These are phyloP conservation scores for Tribolium freemani DNA, from an alignment of 2,888 invertebrate genomes.

Conservation along the genomic window DNA sequence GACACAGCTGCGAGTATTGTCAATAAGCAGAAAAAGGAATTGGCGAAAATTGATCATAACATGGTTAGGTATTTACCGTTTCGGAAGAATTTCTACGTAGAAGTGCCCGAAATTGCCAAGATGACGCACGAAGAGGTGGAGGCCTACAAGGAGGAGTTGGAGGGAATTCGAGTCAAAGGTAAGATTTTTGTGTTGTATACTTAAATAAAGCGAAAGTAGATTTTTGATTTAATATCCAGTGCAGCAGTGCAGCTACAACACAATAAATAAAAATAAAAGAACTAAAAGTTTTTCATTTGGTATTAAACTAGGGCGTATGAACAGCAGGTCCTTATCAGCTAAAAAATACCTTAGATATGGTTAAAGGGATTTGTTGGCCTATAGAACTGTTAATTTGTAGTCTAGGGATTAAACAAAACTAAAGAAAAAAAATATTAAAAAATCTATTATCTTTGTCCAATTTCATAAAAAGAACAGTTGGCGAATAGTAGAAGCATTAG, in stretches of 20 bases:
- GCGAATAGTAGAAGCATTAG: too few species aligned
- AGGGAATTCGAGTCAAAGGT: constrained; percentile 96
- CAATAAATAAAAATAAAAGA: too few species aligned
- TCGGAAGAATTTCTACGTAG: constrained; percentile 96
- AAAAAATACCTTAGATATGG: too few species aligned
- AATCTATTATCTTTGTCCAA: too few species aligned
- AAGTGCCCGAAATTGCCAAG: constrained; percentile 93
- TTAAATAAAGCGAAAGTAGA: too few species aligned
- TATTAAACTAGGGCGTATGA: background rate
- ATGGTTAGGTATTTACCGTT: constrained; percentile 85
- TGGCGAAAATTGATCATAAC: constrained; percentile 93
- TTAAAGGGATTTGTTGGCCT: too few species aligned
- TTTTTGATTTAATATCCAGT: too few species aligned
- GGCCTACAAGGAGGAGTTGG: constrained; percentile 87
- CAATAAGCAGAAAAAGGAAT: constrained; percentile 91
- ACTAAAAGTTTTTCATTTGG: background rate
- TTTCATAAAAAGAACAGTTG: too few species aligned
- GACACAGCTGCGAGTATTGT: constrained; percentile 90
- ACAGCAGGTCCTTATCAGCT: background rate
- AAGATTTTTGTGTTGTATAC: background rate
- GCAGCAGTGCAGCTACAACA: too few species aligned
- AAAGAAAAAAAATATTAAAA: too few species aligned
- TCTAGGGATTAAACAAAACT: too few species aligned
- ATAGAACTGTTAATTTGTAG: too few species aligned
- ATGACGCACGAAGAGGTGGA: constrained; percentile 93